These are phyloP conservation scores for Indicator indicator DNA, from an alignment of 2,113 vertebrate species.

Conservation along the genomic window DNA sequence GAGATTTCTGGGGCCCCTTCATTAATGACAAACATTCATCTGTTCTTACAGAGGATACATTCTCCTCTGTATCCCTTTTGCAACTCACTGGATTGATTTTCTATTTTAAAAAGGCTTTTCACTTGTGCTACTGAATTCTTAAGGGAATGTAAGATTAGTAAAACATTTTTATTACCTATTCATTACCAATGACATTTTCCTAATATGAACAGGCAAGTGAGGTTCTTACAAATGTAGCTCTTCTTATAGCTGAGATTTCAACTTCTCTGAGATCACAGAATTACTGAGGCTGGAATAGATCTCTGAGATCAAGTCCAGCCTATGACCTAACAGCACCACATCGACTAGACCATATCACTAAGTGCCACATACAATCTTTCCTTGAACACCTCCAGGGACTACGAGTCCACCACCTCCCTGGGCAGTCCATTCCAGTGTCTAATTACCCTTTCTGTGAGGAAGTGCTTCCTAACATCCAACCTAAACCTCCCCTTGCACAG, in stretches of 20 bases:
- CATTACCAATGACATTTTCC: background rate
- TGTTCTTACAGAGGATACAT: constrained; percentile 38
- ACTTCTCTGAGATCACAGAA: background rate
- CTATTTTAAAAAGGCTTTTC: background rate
- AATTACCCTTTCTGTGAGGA: too few species aligned
- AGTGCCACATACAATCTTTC: too few species aligned
- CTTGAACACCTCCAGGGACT: too few species aligned
- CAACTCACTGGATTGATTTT: background rate
- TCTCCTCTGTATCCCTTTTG: background rate
- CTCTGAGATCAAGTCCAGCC: too few species aligned
- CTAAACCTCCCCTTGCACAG: too few species aligned
- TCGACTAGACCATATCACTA: too few species aligned
- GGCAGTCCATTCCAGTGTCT: too few species aligned
- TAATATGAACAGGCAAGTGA: background rate
- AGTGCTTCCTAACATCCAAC: too few species aligned
- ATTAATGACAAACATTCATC: constrained; percentile 50
- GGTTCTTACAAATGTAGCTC: background rate
- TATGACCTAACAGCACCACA: too few species aligned
- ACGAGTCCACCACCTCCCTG: too few species aligned
- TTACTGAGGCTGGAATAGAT: too few species aligned
- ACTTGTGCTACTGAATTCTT: background rate
- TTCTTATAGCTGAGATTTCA: background rate
- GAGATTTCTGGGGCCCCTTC: constrained; percentile 32
- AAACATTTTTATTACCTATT: background rate
- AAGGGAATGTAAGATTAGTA: background rate